These are phyloP conservation scores for Episyrphus balteatus DNA, from an alignment of 1,140 invertebrate genomes.

Conservation along the genomic window DNA sequence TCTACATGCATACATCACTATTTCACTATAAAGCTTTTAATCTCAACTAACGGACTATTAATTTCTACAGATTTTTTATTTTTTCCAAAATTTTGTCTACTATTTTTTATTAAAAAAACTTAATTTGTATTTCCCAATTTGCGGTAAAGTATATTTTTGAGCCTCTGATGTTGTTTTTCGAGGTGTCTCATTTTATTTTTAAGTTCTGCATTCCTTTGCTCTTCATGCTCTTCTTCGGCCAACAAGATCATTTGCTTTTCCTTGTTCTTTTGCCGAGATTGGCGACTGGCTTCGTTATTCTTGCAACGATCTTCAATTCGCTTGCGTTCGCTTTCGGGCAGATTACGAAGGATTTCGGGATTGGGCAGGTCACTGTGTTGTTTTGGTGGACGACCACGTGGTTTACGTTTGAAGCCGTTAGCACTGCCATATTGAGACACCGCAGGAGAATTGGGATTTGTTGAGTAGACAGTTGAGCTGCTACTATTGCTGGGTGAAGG, in stretches of 20 bases:
- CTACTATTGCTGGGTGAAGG: no score
- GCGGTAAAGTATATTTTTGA: not conserved
- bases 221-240: conserved; percentile 11
- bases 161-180: not conserved
- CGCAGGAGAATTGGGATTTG: no score
- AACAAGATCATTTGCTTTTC: conserved; percentile 19
- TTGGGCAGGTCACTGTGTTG: conserved; percentile 27
- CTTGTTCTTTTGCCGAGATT: conserved; percentile 28
- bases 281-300: conserved; percentile 31
- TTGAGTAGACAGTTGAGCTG: no score
- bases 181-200: not conserved
- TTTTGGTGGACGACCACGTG: conserved; percentile 29
- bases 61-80: no score
- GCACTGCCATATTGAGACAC: no score
- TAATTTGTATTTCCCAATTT: not conserved
- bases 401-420: conserved; percentile 12
- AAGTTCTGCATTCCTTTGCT: conserved; percentile 6
- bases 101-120: no score
- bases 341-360: conserved; percentile 13
- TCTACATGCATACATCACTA: no score
- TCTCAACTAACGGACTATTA: no score
- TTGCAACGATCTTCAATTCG: conserved; percentile 21
- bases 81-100: no score
- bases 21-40: no score
- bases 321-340: conserved; percentile 19